phyloP scores from a whole-genome alignment of 2,888 invertebrate species.

The Azorinus chamasolen region DNA sequence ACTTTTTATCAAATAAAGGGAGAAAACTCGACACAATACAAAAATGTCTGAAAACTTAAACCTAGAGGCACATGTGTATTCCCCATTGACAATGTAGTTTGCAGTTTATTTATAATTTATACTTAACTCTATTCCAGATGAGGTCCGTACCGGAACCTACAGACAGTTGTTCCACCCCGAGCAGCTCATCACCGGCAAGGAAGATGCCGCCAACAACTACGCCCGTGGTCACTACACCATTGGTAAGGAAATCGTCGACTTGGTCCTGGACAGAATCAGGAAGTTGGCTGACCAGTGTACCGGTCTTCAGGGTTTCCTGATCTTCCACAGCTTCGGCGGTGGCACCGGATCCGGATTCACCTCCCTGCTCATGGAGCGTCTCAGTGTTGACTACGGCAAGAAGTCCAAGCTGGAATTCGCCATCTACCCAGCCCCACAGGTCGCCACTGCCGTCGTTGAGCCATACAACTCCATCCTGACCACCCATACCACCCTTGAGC shows the following conservation, averaged over 20 bases:
- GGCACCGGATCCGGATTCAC: slow-evolving; percentile 85
- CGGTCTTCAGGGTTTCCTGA: slow-evolving; percentile 84
- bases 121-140: too few species aligned
- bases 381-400: slow-evolving; percentile 83
- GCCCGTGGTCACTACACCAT: slow-evolving; percentile 99
- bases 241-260: slow-evolving; percentile 92
- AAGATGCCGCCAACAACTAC: slow-evolving; percentile 99
- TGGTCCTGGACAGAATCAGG: slow-evolving; percentile 87
- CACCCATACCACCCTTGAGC: slow-evolving; percentile 82
- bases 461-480: slow-evolving; percentile 96
- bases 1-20: too few species aligned
- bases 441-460: slow-evolving; percentile 95
- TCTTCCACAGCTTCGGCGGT: slow-evolving; percentile 84
- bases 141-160: slow-evolving; percentile 13
- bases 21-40: too few species aligned
- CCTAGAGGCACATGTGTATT: too few species aligned
- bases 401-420: slow-evolving; percentile 84
- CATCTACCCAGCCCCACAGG: slow-evolving; percentile 90
- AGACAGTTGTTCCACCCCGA: slow-evolving; percentile 95
- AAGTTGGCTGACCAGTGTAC: slow-evolving; percentile 87
- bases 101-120: too few species aligned
- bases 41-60: too few species aligned
- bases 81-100: too few species aligned
- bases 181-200: slow-evolving; percentile 98
- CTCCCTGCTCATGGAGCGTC: slow-evolving; percentile 84